Evolutionary conservation across 2,797 vertebrate genomes (phyloP).

Genomic region (Acridotheres tristis): DNA sequence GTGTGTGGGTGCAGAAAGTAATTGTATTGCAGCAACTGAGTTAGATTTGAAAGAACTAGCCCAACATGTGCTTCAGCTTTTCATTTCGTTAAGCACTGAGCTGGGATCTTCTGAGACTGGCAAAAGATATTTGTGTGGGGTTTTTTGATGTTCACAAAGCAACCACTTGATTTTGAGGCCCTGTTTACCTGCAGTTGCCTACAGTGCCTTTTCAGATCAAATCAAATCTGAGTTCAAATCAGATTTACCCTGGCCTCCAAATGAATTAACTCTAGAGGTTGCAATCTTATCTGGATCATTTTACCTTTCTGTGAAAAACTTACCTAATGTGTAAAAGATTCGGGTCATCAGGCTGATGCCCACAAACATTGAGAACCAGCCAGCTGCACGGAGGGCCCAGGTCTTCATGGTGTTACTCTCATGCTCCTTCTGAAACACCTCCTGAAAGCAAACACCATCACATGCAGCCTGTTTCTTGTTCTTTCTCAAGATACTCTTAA

Average conservation of each 20-base stretch:
- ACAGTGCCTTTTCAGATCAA: neutral
- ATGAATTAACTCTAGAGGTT: neutral
- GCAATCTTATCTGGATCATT: neutral
- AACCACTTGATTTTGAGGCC: neutral
- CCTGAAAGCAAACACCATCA: slow-evolving; percentile 74
- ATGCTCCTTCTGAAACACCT: slow-evolving; percentile 88
- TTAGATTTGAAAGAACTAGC: neutral
- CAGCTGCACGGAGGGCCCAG: slow-evolving; percentile 88
- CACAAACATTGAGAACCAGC: slow-evolving; percentile 93
- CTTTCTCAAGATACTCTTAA: neutral
- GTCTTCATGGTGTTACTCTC: slow-evolving; percentile 87
- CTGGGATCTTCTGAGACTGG: neutral
- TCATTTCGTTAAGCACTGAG: neutral
- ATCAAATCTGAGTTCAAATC: neutral
- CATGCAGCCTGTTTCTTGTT: neutral
- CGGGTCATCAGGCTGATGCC: slow-evolving; percentile 89
- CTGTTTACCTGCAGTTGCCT: neutral
- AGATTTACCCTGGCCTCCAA: neutral
- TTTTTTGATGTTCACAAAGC: neutral
- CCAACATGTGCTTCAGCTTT: neutral
- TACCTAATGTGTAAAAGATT: slow-evolving; percentile 91
- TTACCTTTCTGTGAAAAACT: slow-evolving; percentile 11
- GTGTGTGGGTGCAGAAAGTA: neutral
- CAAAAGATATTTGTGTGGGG: neutral
- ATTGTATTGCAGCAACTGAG: neutral